Conservation (phyloP, 2,888 invertebrate genomes). For the Eristalis tenax region DNA sequence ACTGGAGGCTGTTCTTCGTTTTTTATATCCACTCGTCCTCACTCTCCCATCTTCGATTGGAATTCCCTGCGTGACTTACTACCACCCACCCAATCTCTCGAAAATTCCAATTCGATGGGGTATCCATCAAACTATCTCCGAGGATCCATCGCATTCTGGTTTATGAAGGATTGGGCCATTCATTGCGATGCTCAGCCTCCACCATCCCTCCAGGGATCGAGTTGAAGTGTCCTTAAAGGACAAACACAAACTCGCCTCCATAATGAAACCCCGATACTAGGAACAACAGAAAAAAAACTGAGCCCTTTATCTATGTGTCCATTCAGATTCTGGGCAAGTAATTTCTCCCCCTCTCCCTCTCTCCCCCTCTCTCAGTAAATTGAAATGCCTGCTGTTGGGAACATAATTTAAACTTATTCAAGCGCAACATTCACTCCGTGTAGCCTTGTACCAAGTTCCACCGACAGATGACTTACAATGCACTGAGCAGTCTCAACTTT, state of each 20-base stretch:
- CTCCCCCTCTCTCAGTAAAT: constrained; percentile 36
- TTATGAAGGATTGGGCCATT: neutral
- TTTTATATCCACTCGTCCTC: neutral
- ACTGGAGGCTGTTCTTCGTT: neutral
- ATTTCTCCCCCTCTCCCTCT: constrained; percentile 9
- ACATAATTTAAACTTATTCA: constrained; percentile 66
- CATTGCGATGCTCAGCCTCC: neutral
- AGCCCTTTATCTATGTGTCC: constrained; percentile 2
- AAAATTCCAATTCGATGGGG: neutral
- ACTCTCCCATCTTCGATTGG: neutral
- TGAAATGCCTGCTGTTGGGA: constrained; percentile 64
- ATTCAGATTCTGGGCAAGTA: constrained; percentile 1
- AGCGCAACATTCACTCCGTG: constrained; percentile 61
- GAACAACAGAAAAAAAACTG: constrained; percentile 8
- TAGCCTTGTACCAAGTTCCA: constrained; percentile 14
- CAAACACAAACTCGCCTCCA: neutral
- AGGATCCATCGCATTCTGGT: neutral
- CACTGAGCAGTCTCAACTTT: constrained; percentile 43
- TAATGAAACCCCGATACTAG: neutral
- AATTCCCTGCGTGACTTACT: neutral
- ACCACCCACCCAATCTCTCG: neutral
- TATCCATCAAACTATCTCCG: neutral
- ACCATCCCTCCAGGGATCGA: neutral
- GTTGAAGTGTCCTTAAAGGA: neutral
- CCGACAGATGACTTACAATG: constrained; percentile 58